Conservation (phyloP, 1,140 invertebrate genomes). For the Eulimnadia texana region DNA sequence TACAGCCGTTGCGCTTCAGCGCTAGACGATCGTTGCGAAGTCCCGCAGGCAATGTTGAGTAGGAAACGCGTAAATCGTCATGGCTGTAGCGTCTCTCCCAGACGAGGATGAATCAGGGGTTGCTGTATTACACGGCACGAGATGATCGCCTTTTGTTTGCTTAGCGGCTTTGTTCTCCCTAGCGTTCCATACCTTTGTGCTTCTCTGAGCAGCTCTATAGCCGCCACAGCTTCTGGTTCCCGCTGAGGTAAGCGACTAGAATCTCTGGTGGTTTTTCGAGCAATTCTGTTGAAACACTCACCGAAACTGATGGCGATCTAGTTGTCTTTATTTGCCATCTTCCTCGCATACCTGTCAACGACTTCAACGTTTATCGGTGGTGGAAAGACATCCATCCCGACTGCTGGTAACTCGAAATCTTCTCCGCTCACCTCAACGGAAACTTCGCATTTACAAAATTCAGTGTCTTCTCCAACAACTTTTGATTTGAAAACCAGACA, state of each 20-base stretch:
- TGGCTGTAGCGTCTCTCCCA: background rate
- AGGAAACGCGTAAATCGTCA: background rate
- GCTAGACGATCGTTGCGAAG: background rate
- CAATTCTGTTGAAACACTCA: background rate
- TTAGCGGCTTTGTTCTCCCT: background rate
- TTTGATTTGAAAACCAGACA: too few relatives aligned
- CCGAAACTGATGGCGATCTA: background rate
- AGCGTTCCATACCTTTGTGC: conserved; percentile 9
- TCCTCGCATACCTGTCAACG: background rate
- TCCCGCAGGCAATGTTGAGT: background rate
- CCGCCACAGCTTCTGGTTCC: conserved; percentile 14
- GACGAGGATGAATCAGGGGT: background rate
- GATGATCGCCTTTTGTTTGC: background rate
- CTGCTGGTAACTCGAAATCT: too few relatives aligned
- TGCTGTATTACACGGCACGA: background rate
- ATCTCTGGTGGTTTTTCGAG: conserved; percentile 9
- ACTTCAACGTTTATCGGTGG: background rate
- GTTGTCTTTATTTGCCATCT: background rate
- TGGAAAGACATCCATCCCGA: background rate
- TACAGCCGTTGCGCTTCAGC: background rate
- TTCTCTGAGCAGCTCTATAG: conserved; percentile 13
- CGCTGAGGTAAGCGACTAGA: conserved; percentile 10
- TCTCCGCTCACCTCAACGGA: too few relatives aligned
- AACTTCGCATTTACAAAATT: too few relatives aligned
- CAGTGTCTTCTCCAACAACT: too few relatives aligned